Conservation (phyloP, 2,888 invertebrate genomes). For the Torymus tubicola region DNA sequence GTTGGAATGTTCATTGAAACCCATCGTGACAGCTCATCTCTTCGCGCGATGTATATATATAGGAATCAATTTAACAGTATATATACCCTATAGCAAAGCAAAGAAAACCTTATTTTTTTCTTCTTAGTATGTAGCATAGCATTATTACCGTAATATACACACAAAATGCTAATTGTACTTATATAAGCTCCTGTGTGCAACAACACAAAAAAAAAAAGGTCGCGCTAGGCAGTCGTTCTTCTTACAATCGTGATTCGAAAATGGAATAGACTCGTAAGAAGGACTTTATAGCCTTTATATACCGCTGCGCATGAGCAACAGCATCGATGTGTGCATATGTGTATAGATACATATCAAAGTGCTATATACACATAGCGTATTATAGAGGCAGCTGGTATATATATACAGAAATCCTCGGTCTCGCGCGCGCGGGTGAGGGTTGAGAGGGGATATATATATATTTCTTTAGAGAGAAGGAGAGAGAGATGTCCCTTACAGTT, state of each 20-base stretch:
- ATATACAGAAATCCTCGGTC: no score
- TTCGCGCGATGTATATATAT: no score
- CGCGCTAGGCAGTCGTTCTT: background rate
- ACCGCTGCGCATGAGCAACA: no score
- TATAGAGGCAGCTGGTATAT: background rate
- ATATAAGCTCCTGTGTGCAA: background rate
- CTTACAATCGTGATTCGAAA: constrained; percentile 42
- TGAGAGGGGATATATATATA: constrained; percentile 8
- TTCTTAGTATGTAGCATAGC: no score
- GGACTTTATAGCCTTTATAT: background rate
- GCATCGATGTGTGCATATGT: constrained; percentile 2
- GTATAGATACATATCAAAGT: background rate
- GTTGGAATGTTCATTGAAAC: background rate
- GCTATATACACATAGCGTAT: background rate
- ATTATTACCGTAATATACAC: background rate
- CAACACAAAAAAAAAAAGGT: background rate
- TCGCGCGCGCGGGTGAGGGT: constrained; percentile 14
- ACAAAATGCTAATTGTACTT: constrained; percentile 3
- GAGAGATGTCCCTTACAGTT: constrained; percentile 39
- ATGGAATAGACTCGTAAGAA: constrained; percentile 30
- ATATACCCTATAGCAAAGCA: no score
- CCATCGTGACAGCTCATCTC: background rate
- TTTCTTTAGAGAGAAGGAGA: background rate
- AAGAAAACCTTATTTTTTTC: no score
- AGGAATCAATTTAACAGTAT: no score